phyloP scores from a whole-genome alignment of 1,140 invertebrate species.

The Penaeus japonicus region DNA sequence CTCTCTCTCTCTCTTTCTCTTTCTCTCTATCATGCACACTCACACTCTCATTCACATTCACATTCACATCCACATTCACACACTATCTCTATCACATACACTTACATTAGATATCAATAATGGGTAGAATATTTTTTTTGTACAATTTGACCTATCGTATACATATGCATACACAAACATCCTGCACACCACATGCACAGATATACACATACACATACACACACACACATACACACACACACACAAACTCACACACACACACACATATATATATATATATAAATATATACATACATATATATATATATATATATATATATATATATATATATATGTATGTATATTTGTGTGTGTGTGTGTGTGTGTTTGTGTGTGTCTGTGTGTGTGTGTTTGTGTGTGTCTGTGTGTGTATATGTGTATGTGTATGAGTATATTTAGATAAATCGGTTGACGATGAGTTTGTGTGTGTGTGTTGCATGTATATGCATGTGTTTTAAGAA shows the following conservation, averaged over 20 bases:
- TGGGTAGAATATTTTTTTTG: no score
- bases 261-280: constrained; percentile 15
- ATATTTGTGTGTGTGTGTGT: neutral
- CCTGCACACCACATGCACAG: no score
- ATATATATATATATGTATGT: neutral
- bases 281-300: neutral
- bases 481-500: no score
- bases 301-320: neutral
- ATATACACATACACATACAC: no score
- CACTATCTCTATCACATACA: no score
- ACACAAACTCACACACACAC: neutral
- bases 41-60: neutral
- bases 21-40: neutral
- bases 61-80: no score
- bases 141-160: no score
- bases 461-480: neutral
- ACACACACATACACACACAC: neutral
- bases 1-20: neutral
- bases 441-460: no score
- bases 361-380: neutral
- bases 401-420: neutral
- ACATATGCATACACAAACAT: no score
- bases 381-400: no score
- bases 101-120: no score
- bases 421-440: no score